phyloP scores from a whole-genome alignment of 2,113 vertebrate genomes.

The Calyptommatus sinebrachiatus region DNA sequence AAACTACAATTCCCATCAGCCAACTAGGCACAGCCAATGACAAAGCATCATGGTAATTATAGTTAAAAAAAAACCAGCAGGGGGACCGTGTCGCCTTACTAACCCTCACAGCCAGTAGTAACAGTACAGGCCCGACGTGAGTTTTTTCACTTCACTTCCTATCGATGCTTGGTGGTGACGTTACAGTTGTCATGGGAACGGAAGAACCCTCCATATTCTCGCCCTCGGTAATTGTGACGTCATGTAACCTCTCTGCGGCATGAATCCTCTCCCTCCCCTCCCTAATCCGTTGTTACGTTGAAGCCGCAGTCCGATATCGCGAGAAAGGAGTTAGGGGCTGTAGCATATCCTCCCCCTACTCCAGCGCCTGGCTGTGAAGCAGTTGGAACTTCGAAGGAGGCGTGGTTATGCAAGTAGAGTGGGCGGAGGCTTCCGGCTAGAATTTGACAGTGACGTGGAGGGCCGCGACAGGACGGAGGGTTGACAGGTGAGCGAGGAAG shows the following conservation, averaged over 20 bases:
- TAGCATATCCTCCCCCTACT: accelerated
- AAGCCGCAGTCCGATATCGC: background rate
- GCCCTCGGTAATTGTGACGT: background rate
- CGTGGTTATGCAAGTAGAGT: background rate
- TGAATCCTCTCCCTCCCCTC: background rate
- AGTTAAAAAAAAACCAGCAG: no score
- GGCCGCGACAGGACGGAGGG: background rate
- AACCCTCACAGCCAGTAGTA: no score
- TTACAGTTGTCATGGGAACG: no score
- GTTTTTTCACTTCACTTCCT: no score
- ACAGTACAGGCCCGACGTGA: no score
- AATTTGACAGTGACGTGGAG: conserved; percentile 35
- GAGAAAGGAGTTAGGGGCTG: background rate
- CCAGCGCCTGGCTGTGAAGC: accelerated
- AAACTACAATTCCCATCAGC: no score
- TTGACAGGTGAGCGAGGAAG: background rate
- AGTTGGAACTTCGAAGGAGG: background rate
- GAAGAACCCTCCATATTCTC: background rate
- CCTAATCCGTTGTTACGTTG: background rate
- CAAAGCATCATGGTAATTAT: no score
- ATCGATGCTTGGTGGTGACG: no score
- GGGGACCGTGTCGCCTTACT: no score
- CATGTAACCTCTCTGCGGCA: no score
- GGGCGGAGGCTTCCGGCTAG: conserved; percentile 12
- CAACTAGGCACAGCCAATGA: no score